Base-by-base conservation (phyloP, 2,888 invertebrate genomes). In the Dicyrtoma fusca region DNA sequence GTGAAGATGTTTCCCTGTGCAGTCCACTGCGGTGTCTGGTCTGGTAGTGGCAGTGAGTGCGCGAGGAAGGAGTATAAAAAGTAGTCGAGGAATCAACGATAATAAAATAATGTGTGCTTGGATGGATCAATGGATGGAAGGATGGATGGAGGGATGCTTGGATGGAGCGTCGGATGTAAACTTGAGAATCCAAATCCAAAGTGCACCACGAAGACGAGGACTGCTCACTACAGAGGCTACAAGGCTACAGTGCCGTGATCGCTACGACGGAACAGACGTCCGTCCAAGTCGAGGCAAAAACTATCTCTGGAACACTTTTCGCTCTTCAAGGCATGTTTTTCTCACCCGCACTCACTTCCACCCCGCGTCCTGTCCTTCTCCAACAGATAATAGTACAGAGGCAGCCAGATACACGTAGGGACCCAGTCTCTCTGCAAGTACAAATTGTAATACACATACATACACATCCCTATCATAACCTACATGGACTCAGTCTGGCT, bases 271-370 rank as follows among this genome's bases (percentile, higher is more conserved):
- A 45, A 26, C 26, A 61, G 49, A 69, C 73, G 73, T 73, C 73
- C 65, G 63, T 49, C 65, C 73, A 49, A 47, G 61, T 55, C 73
- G 53, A 69, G 44, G 57, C 57, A 57, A 64, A 59, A 69, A 73
- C 47, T 65, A 73, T 73, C 73, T 73, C 73, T 73, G 73, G 69
- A 73, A 61, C 69, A 68, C 68, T 64, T 73, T 63, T 26, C 49
- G 45, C 61, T 59, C 61, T 51, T 13, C 63, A 62, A 62, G 53
- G 26, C 53, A 53, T 63, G 45, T 64, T 64, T 62, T 55, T 71
- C 71, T 71, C 71, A 61, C 62, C 70, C 66, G 66, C 66, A 64
- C 64, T 49, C 26, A 25, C 57, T 25, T 57, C 57, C 57, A 63
- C 45, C 63, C 44, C 45, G 42, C 66, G 51, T 51, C 66, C 66